These are phyloP conservation scores for Catocala nupta DNA, from an alignment of 2,888 invertebrate species.

Conservation along the genomic window DNA sequence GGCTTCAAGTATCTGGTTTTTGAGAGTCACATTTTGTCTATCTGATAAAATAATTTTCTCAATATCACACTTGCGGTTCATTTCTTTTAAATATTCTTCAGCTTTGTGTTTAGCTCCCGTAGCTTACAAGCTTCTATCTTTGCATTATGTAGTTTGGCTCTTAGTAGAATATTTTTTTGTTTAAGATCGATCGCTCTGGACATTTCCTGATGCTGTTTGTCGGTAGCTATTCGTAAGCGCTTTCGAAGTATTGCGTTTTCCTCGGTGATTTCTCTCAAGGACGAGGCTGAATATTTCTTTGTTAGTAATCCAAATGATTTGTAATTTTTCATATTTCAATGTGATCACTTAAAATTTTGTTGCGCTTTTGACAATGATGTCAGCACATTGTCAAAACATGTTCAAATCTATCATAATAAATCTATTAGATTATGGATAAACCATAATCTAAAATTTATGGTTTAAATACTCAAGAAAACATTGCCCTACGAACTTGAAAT, in stretches of 20 bases:
- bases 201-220: constrained; percentile 81
- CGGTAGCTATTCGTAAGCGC: constrained; percentile 62
- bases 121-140: constrained; percentile 58
- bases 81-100: constrained; percentile 6
- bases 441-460: too few relatives aligned
- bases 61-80: neutral
- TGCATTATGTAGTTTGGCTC: constrained; percentile 57
- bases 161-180: constrained; percentile 64
- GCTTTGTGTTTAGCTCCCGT: constrained; percentile 20
- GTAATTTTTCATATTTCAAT: constrained; percentile 14
- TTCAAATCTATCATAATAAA: too few relatives aligned
- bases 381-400: too few relatives aligned
- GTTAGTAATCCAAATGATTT: neutral
- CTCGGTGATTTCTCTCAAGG: constrained; percentile 45
- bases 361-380: too few relatives aligned
- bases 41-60: constrained; percentile 1
- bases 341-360: too few relatives aligned
- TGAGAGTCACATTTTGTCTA: constrained; percentile 63
- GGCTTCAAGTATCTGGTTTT: constrained; percentile 58
- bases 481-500: too few relatives aligned
- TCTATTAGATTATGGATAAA: too few relatives aligned
- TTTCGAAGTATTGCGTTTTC: constrained; percentile 63
- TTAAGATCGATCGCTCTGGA: constrained; percentile 75
- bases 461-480: too few relatives aligned
- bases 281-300: neutral